Evolutionary conservation across 1,140 invertebrate genomes (phyloP).

Genomic region (Bicyclus anynana): DNA sequence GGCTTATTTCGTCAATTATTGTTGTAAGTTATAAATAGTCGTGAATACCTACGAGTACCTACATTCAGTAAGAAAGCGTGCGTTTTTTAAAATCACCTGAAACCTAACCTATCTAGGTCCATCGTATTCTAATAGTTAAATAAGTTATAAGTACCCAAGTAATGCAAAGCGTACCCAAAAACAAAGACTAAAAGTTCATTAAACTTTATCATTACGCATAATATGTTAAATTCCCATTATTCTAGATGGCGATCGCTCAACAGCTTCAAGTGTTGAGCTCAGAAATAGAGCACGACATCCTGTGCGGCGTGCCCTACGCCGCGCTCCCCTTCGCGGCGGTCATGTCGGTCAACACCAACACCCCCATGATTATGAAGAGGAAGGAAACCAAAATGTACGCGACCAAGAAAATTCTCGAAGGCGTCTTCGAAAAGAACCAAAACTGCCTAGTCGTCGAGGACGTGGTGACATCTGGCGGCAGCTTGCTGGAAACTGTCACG

Average conservation of each 20-base stretch:
- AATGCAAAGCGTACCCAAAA: too few species aligned
- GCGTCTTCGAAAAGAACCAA: conserved; percentile 86
- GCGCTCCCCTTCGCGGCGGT: conserved; percentile 95
- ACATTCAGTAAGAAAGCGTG: too few species aligned
- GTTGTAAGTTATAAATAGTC: too few species aligned
- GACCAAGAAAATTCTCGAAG: conserved; percentile 97
- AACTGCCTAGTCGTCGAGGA: conserved; percentile 96
- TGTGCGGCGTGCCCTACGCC: conserved; percentile 98
- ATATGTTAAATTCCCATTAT: not conserved
- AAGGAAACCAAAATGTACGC: conserved; percentile 97
- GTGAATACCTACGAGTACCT: too few species aligned
- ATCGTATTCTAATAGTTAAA: too few species aligned
- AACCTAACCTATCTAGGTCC: too few species aligned
- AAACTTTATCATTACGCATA: too few species aligned
- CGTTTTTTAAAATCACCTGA: too few species aligned
- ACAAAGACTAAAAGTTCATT: too few species aligned
- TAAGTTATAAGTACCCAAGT: too few species aligned
- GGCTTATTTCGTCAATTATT: too few species aligned
- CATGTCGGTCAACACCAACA: conserved; percentile 83
- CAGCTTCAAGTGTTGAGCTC: conserved; percentile 45
- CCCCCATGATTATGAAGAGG: conserved; percentile 93
- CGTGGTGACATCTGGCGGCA: conserved; percentile 96
- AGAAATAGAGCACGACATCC: conserved; percentile 76
- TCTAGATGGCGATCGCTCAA: conserved; percentile 47
- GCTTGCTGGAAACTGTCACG: conserved; percentile 91